Base-by-base conservation (phyloP, 2,113 vertebrate genomes). In the Deroptyus accipitrinus region DNA sequence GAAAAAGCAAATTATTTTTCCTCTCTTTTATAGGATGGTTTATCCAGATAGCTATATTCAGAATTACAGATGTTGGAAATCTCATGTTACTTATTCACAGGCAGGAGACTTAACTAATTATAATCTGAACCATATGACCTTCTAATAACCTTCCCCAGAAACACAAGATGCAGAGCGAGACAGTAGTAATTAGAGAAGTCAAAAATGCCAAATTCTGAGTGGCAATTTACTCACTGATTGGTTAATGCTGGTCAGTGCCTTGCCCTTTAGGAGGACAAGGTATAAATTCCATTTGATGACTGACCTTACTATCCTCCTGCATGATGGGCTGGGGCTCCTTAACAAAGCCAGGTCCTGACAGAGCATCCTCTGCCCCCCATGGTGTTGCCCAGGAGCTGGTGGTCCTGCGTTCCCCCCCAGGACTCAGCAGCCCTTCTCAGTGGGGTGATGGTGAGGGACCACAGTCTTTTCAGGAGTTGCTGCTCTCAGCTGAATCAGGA, bases 141-240 rank as follows among this genome's bases (percentile, higher is more conserved):
- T 93, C 78, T 84, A 54, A 75, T 93, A 93, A 93, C 81, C 88
- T 95, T 95, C 85, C 48, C 24, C 48, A 77, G 64, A 76, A 95
- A 94, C 18, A 24, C 27, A 83, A 54, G 82, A 39, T 84, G 55
- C 59, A 85, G 52, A 85, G 69, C 55, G 18, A 90, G 69, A 39
- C 52, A 61, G 51, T 48, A 79, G 51, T 55, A 80, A 95, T 93
- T 85, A 90, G 63, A 90, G 51, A 87, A 92, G 78, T 54, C 68
- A 55, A 10, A 0, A 88, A 68, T 81, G 68, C 73, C 62, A 72
- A 92, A 81, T 85, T 93, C 86, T 91, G 73, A 83, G 41, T 64
- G 96, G 54, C 70, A 59, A 13, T 69, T 74, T 87, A 92, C 78
- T 55, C 51, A 61, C 35, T 85, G 46, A 64, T 91, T 77, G 77